Evolutionary conservation across 1,140 invertebrate species (phyloP), one percentile per base, ranked within the genome.

Genomic region (Ceratitis capitata): DNA sequence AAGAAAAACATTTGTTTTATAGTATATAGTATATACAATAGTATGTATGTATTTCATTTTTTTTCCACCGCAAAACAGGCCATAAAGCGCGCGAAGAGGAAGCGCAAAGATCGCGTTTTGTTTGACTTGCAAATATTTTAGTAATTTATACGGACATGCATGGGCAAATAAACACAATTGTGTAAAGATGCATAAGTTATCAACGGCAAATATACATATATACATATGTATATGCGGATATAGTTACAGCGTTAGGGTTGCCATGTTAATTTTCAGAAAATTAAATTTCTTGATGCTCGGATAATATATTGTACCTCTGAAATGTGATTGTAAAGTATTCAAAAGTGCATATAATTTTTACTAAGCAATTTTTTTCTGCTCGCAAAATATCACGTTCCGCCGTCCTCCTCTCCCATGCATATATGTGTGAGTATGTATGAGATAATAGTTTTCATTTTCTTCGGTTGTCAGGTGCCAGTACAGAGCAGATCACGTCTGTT

Each of bases 401-500:
- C n/a, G n/a, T n/a, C n/a, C n/a, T n/a, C n/a, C n/a, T 53, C n/a
- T 53, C 16, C 16, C 49, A 53, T 19, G 49, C n/a, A 53, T 53
- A 19, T 1, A 6, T 53, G 16, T 53, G 16, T 51, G 16, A 51
- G 49, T 9, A 53, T 19, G 49, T 19, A 53, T 53, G 7, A 39
- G 32, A n/a, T 74, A 74, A 45, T 78, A 45, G 69, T 47, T 78
- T 45, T 45, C 39, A 23, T 78, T 78, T 78, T 4, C 23, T 56
- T 23, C 19, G 9, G 9, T 61, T 29, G 56, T 78, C n/a, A 78
- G 39, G 69, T 78, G 39, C 16, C 39, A n/a, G n/a, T n/a, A 78
- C 39, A 78, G 7, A 19, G 69, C 69, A 42, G 35, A 78, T 78
- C 69, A 78, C 69, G 69, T 78, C 16, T 78, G 12, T 78, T 78